Evolutionary conservation across 2,113 vertebrate genomes (phyloP).

Genomic region (Cathartes aura): DNA sequence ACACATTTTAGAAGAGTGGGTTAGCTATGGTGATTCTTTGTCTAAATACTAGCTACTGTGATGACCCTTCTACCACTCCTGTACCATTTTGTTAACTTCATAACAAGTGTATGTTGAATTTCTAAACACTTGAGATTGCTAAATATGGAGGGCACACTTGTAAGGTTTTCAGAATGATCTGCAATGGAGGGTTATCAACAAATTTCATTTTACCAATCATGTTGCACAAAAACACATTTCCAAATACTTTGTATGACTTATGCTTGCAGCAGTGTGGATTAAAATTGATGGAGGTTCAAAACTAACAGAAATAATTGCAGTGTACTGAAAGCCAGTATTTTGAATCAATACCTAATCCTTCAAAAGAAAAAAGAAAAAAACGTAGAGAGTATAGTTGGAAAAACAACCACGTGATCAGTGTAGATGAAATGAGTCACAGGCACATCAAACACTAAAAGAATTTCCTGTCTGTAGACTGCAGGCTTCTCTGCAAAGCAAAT

Average conservation of each 20-base stretch:
- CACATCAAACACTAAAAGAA: slow-evolving; percentile 76
- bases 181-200: neutral
- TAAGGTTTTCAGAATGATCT: neutral
- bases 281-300: neutral
- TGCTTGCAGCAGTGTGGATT: neutral
- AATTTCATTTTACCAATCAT: neutral
- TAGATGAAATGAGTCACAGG: slow-evolving; percentile 79
- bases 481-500: slow-evolving; percentile 60
- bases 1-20: neutral
- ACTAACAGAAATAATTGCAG: neutral
- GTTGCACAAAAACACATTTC: neutral
- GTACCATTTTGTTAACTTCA: neutral
- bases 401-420: slow-evolving; percentile 74
- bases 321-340: neutral
- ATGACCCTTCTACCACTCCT: neutral
- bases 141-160: neutral
- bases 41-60: neutral
- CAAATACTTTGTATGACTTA: neutral
- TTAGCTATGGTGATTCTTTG: neutral
- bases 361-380: neutral
- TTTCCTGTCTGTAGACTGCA: slow-evolving; percentile 77
- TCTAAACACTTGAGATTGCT: neutral
- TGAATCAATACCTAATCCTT: neutral
- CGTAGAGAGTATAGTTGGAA: slow-evolving; percentile 3
- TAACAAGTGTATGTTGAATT: neutral